These are phyloP conservation scores for Eucidaris tribuloides DNA, from an alignment of 35 echinoderm and acorn worm genomes.

Conservation along the genomic window DNA sequence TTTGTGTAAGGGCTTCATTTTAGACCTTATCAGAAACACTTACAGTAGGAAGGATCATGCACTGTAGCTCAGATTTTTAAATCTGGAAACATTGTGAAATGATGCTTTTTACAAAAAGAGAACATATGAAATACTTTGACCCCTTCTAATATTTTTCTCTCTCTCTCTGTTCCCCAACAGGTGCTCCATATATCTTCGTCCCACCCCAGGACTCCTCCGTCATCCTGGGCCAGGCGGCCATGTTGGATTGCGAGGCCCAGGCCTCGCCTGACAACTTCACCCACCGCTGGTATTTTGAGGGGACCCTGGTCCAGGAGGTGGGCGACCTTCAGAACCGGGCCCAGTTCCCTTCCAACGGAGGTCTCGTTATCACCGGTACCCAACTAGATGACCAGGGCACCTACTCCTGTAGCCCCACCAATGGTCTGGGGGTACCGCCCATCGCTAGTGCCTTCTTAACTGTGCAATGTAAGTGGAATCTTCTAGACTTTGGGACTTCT, in stretches of 20 bases:
- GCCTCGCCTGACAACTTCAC: conserved; percentile 73
- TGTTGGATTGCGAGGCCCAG: conserved; percentile 61
- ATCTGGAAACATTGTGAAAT: too few species aligned
- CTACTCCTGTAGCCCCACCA: conserved; percentile 78
- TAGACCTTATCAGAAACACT: too few species aligned
- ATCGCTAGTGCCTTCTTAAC: conserved; percentile 56
- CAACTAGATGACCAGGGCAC: conserved; percentile 45
- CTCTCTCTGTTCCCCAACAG: conserved; percentile 26
- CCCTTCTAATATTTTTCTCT: too few species aligned
- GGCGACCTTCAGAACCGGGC: conserved; percentile 11
- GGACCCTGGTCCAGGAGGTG: conserved; percentile 1
- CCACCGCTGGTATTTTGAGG: conserved; percentile 68
- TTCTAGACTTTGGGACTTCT: too few species aligned
- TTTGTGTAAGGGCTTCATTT: too few species aligned
- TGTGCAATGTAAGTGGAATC: conserved; percentile 96
- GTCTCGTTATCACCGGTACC: conserved; percentile 35
- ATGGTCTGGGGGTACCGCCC: conserved; percentile 68
- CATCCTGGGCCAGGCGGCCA: conserved; percentile 18
- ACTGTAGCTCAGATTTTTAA: too few species aligned
- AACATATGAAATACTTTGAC: too few species aligned
- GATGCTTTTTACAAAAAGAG: too few species aligned
- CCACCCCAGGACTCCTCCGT: conserved; percentile 62
- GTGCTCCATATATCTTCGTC: conserved; percentile 84
- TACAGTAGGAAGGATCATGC: too few species aligned
- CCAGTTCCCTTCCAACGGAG: conserved; percentile 25